Evolutionary conservation across 2,888 invertebrate species (phyloP).

Genomic region (Andrena dorsata): DNA sequence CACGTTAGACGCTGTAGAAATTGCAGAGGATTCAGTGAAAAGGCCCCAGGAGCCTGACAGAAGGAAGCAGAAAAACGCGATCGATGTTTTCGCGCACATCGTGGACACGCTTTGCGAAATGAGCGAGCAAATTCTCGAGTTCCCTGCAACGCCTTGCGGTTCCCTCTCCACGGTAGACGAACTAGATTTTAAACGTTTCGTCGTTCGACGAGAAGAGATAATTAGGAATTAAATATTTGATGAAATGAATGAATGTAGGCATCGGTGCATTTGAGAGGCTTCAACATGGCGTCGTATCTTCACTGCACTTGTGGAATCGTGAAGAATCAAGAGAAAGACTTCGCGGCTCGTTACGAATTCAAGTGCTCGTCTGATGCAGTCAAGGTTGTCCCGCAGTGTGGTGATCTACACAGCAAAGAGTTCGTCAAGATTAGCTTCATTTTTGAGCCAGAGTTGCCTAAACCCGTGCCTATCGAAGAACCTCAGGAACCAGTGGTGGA

Average conservation of each 20-base stretch:
- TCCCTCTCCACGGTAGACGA: constrained; percentile 47
- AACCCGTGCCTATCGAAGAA: not conserved
- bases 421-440: constrained; percentile 34
- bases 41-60: not conserved
- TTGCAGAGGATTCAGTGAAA: not conserved
- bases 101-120: constrained; percentile 59
- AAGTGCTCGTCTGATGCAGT: constrained; percentile 44
- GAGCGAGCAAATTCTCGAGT: constrained; percentile 61
- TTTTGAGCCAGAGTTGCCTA: constrained; percentile 36
- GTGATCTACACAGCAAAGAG: constrained; percentile 27
- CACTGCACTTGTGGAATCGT: constrained; percentile 54
- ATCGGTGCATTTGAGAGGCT: constrained; percentile 44
- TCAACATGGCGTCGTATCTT: constrained; percentile 58
- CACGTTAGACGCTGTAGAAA: not conserved
- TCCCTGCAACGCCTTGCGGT: constrained; percentile 61
- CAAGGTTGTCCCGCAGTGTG: constrained; percentile 33
- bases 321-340: constrained; percentile 49
- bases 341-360: constrained; percentile 54
- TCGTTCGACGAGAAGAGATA: not conserved
- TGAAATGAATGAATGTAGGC: constrained; percentile 30
- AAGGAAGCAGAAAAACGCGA: constrained; percentile 31
- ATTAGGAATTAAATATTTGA: not conserved
- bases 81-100: constrained; percentile 38
- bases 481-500: not conserved
- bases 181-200: not conserved